Evolutionary conservation across 2,797 vertebrate species (phyloP).

Genomic region (Alfaro cultratus): DNA sequence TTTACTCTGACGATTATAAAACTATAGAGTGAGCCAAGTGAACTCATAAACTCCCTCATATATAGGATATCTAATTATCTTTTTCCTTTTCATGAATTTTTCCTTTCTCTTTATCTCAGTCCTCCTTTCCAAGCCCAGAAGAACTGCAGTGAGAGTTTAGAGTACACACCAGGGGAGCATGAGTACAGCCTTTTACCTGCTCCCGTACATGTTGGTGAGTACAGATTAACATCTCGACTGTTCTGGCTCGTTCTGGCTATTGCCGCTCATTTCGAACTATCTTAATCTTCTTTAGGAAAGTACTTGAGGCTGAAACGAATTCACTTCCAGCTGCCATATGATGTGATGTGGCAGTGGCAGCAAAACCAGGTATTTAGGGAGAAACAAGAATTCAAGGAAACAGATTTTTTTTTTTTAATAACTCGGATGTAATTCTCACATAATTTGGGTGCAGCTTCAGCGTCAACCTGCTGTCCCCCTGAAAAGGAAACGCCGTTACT

Average conservation of each 20-base stretch:
- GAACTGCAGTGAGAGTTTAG: conserved; percentile 86
- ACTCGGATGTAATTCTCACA: conserved; percentile 16
- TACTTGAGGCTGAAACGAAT: conserved; percentile 96
- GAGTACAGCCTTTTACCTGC: conserved; percentile 92
- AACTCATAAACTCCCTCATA: conserved; percentile 15
- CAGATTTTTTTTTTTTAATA: background rate
- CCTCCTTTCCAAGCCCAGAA: conserved; percentile 86
- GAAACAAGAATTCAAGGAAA: conserved; percentile 2
- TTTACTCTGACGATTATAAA: conserved; percentile 98
- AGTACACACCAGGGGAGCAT: conserved; percentile 88
- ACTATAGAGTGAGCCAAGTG: conserved; percentile 88
- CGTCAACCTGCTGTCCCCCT: conserved; percentile 76
- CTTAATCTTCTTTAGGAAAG: conserved; percentile 83
- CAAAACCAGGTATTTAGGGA: conserved; percentile 93
- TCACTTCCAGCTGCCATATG: conserved; percentile 97
- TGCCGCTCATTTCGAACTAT: conserved; percentile 8
- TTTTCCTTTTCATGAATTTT: background rate
- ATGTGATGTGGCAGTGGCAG: conserved; percentile 97
- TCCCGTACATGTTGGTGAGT: conserved; percentile 96
- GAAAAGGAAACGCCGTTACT: conserved; percentile 78
- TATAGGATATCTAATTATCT: background rate
- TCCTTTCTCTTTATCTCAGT: conserved; percentile 66
- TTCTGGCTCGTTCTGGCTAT: background rate
- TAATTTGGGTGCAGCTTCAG: conserved; percentile 69
- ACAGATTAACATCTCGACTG: conserved; percentile 38